Evolutionary conservation across 2,113 vertebrate species (phyloP).

Genomic region (Menura novaehollandiae): DNA sequence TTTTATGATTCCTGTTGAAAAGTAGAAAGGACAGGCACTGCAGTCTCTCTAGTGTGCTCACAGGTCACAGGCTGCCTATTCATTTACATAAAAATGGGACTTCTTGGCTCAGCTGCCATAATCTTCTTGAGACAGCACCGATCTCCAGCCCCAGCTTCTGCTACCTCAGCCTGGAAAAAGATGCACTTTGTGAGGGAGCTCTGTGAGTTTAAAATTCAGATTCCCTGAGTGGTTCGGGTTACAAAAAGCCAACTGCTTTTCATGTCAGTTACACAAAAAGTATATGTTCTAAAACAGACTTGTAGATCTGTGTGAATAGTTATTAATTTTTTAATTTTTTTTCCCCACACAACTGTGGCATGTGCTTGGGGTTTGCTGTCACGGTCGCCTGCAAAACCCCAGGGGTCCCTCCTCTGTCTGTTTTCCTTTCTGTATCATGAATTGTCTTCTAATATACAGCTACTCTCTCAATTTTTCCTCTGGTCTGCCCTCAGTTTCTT

Average conservation of each 20-base stretch:
- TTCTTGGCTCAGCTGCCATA: background rate
- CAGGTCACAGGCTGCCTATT: background rate
- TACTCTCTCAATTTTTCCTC: background rate
- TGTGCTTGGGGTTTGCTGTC: background rate
- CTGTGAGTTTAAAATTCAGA: background rate
- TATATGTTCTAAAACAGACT: background rate
- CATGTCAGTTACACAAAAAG: rapidly evolving
- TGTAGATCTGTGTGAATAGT: background rate
- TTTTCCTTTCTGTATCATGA: background rate
- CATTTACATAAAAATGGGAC: background rate
- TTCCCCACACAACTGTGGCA: no score
- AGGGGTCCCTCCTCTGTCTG: background rate
- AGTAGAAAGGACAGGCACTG: background rate
- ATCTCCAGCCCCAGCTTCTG: background rate
- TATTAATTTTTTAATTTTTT: background rate
- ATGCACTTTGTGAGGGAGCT: background rate
- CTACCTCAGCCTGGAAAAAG: background rate
- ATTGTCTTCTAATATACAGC: background rate
- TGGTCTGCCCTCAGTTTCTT: background rate
- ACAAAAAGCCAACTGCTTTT: background rate
- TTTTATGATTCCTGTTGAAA: background rate
- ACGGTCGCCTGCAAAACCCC: background rate
- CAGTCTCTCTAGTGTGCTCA: rapidly evolving
- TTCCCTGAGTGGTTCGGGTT: background rate
- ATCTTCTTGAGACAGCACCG: background rate